Percentiles rank a stretch among this genome's conserved stretches.
phyloP scores from a whole-genome alignment of 2,888 invertebrate species.

The Drosophila peninsularis region DNA sequence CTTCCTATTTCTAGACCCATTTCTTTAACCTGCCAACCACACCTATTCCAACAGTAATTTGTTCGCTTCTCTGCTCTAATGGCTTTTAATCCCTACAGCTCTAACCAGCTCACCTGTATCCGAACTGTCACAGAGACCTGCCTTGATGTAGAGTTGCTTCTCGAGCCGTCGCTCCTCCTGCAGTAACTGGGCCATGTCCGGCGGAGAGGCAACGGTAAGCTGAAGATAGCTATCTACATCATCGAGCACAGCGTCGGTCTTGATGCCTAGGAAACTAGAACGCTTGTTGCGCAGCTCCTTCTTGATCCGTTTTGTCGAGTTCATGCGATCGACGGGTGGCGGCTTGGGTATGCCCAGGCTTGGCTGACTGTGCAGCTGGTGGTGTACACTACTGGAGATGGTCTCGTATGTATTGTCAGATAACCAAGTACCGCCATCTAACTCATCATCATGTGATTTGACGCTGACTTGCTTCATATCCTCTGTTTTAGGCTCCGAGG shows the following conservation, averaged over 20 bases:
- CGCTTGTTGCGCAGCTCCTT: slow-evolving; percentile 93
- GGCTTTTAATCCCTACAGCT: slow-evolving; percentile 7
- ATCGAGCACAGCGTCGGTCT: slow-evolving; percentile 87
- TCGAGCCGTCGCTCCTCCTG: slow-evolving; percentile 92
- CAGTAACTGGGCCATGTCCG: slow-evolving; percentile 92
- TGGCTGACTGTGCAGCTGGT: slow-evolving; percentile 45
- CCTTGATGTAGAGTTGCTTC: slow-evolving; percentile 90
- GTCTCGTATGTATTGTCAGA: slow-evolving; percentile 83
- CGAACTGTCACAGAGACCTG: slow-evolving; percentile 88
- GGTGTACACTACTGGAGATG: slow-evolving; percentile 68
- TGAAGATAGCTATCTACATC: slow-evolving; percentile 89
- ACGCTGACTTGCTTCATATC: background rate
- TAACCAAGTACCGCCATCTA: slow-evolving; percentile 78
- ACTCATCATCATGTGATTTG: slow-evolving; percentile 49
- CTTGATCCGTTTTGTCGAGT: slow-evolving; percentile 93
- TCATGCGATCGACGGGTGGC: slow-evolving; percentile 88
- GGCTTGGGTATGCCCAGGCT: slow-evolving; percentile 45
- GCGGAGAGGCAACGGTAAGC: slow-evolving; percentile 89
- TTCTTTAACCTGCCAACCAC: background rate
- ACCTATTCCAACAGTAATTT: slow-evolving; percentile 21
- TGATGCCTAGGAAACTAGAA: slow-evolving; percentile 93
- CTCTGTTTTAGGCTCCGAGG: slow-evolving; percentile 82
- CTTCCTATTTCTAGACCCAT: slow-evolving; percentile 25
- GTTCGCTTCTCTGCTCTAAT: slow-evolving; percentile 52
- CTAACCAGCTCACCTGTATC: slow-evolving; percentile 85